These are phyloP conservation scores for Oryzias melastigma DNA, from an alignment of 2,113 vertebrate species.

Conservation along the genomic window DNA sequence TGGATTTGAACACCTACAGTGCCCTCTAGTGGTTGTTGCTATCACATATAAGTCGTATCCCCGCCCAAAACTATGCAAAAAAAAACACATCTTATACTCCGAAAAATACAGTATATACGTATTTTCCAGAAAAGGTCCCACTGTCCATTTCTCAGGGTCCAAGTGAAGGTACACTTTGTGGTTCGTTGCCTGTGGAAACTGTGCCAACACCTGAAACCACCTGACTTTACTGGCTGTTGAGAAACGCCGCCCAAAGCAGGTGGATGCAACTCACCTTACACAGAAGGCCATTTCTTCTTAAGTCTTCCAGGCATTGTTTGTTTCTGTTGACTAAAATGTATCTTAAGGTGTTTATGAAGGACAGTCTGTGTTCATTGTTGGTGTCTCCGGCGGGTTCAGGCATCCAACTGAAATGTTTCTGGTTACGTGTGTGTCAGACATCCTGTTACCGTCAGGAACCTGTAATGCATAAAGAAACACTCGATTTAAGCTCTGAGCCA, in stretches of 20 bases:
- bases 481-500: conserved; percentile 54
- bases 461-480: conserved; percentile 54
- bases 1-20: too few relatives aligned
- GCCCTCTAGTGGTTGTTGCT: too few relatives aligned
- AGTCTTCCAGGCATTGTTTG: conserved; percentile 73
- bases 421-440: conserved; percentile 45
- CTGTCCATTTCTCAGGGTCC: conserved; percentile 76
- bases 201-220: conserved; percentile 30
- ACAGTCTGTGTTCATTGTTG: conserved; percentile 34
- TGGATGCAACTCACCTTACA: conserved; percentile 44
- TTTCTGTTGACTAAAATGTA: conserved; percentile 42
- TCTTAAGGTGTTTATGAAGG: conserved; percentile 38
- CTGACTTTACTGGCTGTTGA: conserved; percentile 9
- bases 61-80: too few relatives aligned
- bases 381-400: conserved; percentile 42
- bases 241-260: conserved; percentile 14
- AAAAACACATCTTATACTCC: too few relatives aligned
- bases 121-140: conserved; percentile 52
- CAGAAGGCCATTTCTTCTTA: conserved; percentile 60
- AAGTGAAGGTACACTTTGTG: conserved; percentile 41
- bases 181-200: conserved; percentile 50
- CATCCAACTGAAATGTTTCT: conserved; percentile 62
- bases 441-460: conserved; percentile 45
- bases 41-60: too few relatives aligned
- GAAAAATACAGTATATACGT: conserved; percentile 4